phyloP scores from a whole-genome alignment of 1,140 invertebrate species.

The Drosophila ironensis region DNA sequence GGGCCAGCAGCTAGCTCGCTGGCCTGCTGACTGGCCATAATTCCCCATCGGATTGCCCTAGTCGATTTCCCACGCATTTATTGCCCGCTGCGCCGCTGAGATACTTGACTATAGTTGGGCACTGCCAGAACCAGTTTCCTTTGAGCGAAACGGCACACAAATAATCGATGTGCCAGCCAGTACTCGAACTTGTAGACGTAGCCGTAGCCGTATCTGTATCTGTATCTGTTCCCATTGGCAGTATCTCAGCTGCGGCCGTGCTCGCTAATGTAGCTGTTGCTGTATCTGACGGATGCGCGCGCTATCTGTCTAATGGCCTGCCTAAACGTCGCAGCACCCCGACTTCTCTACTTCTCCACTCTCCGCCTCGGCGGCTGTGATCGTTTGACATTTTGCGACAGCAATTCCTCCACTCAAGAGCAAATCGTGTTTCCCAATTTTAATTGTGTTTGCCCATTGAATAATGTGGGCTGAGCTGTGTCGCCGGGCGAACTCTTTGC shows the following conservation, averaged over 20 bases:
- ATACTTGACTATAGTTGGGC: conserved; percentile 56
- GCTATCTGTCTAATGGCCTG: conserved; percentile 53
- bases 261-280: conserved; percentile 20
- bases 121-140: conserved; percentile 59
- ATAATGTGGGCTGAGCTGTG: conserved; percentile 69
- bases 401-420: conserved; percentile 43
- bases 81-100: conserved; percentile 55
- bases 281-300: conserved; percentile 57
- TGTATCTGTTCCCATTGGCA: background rate
- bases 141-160: conserved; percentile 21
- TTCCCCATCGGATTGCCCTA: conserved; percentile 17
- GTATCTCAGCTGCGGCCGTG: background rate
- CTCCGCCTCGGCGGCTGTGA: conserved; percentile 5
- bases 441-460: conserved; percentile 65
- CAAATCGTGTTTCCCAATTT: conserved; percentile 66
- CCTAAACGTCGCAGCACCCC: conserved; percentile 29
- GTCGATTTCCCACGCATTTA: conserved; percentile 74
- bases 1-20: conserved; percentile 51
- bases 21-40: conserved; percentile 44
- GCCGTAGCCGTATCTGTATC: conserved; percentile 12
- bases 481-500: conserved; percentile 18
- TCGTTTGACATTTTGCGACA: conserved; percentile 55
- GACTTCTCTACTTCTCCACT: background rate
- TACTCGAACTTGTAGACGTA: conserved; percentile 35
- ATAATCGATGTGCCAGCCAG: conserved; percentile 36